These are phyloP conservation scores for Spermophilus dauricus DNA, from an alignment of 2,113 vertebrate species.

Conservation along the genomic window DNA sequence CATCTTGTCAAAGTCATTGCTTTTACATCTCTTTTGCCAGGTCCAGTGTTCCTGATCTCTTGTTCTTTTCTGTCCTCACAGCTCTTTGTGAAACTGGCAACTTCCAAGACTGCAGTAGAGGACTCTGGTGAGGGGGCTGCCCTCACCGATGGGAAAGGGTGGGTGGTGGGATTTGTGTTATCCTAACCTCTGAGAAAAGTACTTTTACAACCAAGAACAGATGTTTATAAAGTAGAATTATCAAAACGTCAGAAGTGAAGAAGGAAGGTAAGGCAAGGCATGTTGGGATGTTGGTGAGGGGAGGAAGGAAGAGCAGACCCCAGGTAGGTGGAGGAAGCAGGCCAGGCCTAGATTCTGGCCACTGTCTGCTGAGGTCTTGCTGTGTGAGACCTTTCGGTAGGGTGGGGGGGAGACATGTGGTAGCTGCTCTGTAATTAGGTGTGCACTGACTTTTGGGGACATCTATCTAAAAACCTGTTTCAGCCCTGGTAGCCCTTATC, in stretches of 20 bases:
- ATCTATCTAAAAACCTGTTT: background rate
- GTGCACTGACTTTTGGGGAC: background rate
- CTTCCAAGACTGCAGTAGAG: slow-evolving; percentile 94
- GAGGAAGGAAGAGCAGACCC: background rate
- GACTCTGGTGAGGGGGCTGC: slow-evolving; percentile 92
- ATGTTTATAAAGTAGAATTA: background rate
- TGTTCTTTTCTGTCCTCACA: slow-evolving; percentile 72
- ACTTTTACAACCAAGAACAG: background rate
- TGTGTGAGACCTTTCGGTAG: background rate
- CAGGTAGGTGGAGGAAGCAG: background rate
- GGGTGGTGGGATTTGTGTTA: background rate
- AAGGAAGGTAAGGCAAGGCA: background rate
- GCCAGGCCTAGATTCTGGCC: background rate
- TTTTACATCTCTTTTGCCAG: background rate
- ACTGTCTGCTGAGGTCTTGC: background rate
- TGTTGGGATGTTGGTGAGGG: too few species aligned
- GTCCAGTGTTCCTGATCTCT: background rate
- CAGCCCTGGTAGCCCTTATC: background rate
- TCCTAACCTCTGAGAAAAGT: background rate
- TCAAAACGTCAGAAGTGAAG: background rate
- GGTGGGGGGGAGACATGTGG: background rate
- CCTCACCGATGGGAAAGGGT: background rate
- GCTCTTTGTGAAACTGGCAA: slow-evolving; percentile 94
- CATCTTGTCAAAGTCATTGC: background rate
- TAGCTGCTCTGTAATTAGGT: background rate